These are phyloP conservation scores for Bombyx mori DNA, from an alignment of 1,140 invertebrate genomes.

Conservation along the genomic window DNA sequence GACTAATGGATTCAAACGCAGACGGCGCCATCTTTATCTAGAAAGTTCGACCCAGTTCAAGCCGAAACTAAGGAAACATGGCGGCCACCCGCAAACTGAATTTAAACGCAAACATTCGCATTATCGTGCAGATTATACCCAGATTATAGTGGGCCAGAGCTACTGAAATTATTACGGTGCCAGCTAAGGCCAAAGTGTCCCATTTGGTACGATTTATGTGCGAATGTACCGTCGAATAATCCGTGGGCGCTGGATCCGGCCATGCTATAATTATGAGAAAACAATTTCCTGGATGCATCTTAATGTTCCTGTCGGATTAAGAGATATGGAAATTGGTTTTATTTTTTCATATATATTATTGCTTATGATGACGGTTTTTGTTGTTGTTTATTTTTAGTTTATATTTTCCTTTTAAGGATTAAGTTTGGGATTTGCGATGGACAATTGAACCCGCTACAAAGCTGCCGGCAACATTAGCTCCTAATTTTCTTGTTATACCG, in stretches of 20 bases:
- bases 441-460: too few species aligned
- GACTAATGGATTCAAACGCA: slow-evolving; percentile 3
- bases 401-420: too few species aligned
- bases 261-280: slow-evolving; percentile 65
- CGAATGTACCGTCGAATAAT: slow-evolving; percentile 56
- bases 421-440: too few species aligned
- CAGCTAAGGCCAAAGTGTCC: slow-evolving; percentile 58
- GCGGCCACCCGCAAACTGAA: slow-evolving; percentile 37
- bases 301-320: slow-evolving; percentile 56
- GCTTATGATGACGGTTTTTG: too few species aligned
- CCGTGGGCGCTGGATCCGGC: slow-evolving; percentile 35
- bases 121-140: slow-evolving; percentile 65
- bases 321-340: slow-evolving; percentile 21
- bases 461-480: too few species aligned
- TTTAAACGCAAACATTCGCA: slow-evolving; percentile 57
- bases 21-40: slow-evolving; percentile 46
- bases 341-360: slow-evolving; percentile 19
- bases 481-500: too few species aligned
- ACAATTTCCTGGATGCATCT: slow-evolving; percentile 64
- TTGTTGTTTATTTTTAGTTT: too few species aligned
- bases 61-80: slow-evolving; percentile 48
- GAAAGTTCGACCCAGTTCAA: slow-evolving; percentile 45
- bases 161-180: slow-evolving; percentile 62
- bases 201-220: slow-evolving; percentile 65
- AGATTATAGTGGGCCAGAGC: slow-evolving; percentile 61